Evolutionary conservation across 2,888 invertebrate genomes (phyloP), one percentile per base, ranked within the genome.

Genomic region (Spodoptera picta): DNA sequence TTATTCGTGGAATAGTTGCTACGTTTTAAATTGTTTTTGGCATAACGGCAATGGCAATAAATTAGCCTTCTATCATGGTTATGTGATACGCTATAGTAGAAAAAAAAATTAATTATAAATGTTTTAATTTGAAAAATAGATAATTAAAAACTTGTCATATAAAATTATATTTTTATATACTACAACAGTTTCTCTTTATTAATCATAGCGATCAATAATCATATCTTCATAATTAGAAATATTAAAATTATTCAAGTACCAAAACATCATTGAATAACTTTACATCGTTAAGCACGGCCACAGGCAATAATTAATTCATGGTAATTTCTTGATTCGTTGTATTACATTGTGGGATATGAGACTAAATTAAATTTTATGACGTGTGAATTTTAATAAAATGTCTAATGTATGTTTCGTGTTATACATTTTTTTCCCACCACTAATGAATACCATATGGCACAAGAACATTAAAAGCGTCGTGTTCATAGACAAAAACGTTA

Each of bases 381-480:
- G 75, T 77, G 76, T 77, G 79, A 73, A 77, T 79, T 69, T 19
- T 63, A 75, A 69, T 75, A 71, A 75, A 73, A 65, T 69, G 56
- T 62, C 75, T 85, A 83, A 86, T 83, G 81, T 73, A 75, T 72
- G 72, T 77, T 82, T 80, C 79, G 72, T 84, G 83, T 84, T 83
- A 75, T 73, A 41, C 19, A 47, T 74, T 79, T 83, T 85, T 84
- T 84, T 83, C 72, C 80, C 80, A 75, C 68, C 80, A 66, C 65
- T 84, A 85, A 89, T 81, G 75, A 85, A 83, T 80, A 79, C 85
- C 90, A 90, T 86, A 84, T 90, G 90, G 81, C 82, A 51, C 54
- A 23, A 69, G 41, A 50, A 79, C 74, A 75, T 80, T 80, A 80
- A 36, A 70, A 63, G 69, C 76, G 69, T 79, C 70, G 75, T 81